These are phyloP conservation scores for Drosophila recens DNA, from an alignment of 2,888 invertebrate genomes.

Conservation along the genomic window DNA sequence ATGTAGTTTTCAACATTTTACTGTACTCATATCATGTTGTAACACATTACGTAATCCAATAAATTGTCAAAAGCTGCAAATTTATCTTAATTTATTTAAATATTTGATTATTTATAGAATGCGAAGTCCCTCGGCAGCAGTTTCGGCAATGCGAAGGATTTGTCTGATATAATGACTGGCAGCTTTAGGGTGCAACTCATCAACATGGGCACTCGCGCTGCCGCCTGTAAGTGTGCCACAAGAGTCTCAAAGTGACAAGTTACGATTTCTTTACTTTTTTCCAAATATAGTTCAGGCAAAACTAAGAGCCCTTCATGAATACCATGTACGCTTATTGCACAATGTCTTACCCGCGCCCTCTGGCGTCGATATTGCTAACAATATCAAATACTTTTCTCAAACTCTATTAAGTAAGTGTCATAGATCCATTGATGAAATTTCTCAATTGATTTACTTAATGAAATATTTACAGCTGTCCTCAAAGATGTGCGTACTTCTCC, in stretches of 20 bases:
- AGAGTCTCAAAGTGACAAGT: slow-evolving; percentile 54
- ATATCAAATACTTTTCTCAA: slow-evolving; percentile 98
- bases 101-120: slow-evolving; percentile 64
- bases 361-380: slow-evolving; percentile 98
- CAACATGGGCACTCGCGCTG: slow-evolving; percentile 97
- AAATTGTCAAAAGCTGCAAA: background rate
- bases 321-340: slow-evolving; percentile 96
- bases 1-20: background rate
- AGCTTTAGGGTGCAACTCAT: slow-evolving; percentile 90
- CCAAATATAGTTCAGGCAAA: slow-evolving; percentile 95
- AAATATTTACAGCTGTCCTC: slow-evolving; percentile 90
- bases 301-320: slow-evolving; percentile 98
- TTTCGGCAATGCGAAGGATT: slow-evolving; percentile 84
- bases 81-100: background rate
- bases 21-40: background rate
- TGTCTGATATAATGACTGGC: slow-evolving; percentile 87
- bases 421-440: background rate
- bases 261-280: background rate
- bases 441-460: background rate
- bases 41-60: slow-evolving; percentile 46
- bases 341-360: slow-evolving; percentile 96
- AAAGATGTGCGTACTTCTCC: slow-evolving; percentile 98
- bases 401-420: slow-evolving; percentile 94
- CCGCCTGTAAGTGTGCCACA: slow-evolving; percentile 92
- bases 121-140: slow-evolving; percentile 83